Evolutionary conservation across 1,140 invertebrate species (phyloP), one percentile per base, ranked within the genome.

Genomic region (Drosophila ficusphila): DNA sequence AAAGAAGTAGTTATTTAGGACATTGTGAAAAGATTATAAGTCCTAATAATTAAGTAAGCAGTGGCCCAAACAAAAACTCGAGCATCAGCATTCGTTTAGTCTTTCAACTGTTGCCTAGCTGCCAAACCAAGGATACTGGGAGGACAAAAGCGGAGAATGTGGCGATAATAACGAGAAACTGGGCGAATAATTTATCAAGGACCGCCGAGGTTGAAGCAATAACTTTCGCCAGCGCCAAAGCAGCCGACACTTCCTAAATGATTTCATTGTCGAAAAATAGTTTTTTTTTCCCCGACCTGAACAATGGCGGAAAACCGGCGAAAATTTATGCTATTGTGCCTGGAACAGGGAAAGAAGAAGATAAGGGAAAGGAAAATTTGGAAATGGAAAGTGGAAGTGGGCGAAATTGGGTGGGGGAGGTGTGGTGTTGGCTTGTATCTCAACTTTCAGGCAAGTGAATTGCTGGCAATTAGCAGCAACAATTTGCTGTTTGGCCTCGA

Each of bases 401-500:
- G 12, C 11, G 12, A 4, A 19, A 1, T 9, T 41, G 58, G 29
- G 14, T 4, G 42, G 29, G 42, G 29, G 9, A 19, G 16, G 42
- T 38, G 42, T 6, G 27, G n/a, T 52, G 44, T 51, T 7, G 60
- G 60, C 39, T 60, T 29, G 54, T 49, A 67, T 41, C 60, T 75
- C 39, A 47, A 53, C 49, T 67, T 71, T 67, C 38, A 64, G 72
- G 56, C 41, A 61, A 86, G 44, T 74, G 77, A 88, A 86, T 86
- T 78, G 83, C 46, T 51, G 69, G 77, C 82, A 88, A 88, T 88
- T 88, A 88, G 82, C 75, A 67, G 69, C 78, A 82, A 77, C 74
- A 88, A 88, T 88, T 88, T 82, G 82, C 77, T 78, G 82, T 88
- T 88, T 82, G 60, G 77, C 70, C 74, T 82, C 67, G 82, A 88